phyloP scores from a whole-genome alignment of 2,797 vertebrate genomes.

The Channallabes apus region DNA sequence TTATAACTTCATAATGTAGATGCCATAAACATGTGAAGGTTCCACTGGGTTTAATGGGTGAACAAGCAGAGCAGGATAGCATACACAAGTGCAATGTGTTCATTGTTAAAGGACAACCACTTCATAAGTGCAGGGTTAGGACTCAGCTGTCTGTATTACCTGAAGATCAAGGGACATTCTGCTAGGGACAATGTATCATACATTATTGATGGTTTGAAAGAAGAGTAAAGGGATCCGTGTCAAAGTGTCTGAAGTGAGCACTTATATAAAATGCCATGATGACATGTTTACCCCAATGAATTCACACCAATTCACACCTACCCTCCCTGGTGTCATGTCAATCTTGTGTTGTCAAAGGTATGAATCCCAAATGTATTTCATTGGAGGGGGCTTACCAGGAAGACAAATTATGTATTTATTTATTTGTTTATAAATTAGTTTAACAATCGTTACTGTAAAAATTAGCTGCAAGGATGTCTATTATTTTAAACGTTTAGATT shows the following conservation, averaged over 20 bases:
- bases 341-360: neutral
- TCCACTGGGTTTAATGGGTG: neutral
- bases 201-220: constrained; percentile 21
- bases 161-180: constrained; percentile 1
- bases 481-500: neutral
- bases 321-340: neutral
- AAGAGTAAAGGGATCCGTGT: constrained; percentile 5
- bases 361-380: neutral
- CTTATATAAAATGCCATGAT: neutral
- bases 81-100: neutral
- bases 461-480: neutral
- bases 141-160: neutral
- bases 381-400: neutral
- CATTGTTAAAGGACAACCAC: neutral
- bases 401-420: neutral
- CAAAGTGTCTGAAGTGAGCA: constrained; percentile 3
- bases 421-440: neutral
- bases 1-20: neutral
- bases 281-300: constrained; percentile 5
- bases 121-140: neutral
- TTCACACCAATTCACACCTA: constrained; percentile 1
- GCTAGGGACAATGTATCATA: neutral
- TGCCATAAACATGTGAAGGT: neutral
- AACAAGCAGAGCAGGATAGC: neutral
- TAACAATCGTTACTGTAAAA: neutral